Evolutionary conservation across 2,113 vertebrate genomes (phyloP).

Genomic region (Spilogale gracilis): DNA sequence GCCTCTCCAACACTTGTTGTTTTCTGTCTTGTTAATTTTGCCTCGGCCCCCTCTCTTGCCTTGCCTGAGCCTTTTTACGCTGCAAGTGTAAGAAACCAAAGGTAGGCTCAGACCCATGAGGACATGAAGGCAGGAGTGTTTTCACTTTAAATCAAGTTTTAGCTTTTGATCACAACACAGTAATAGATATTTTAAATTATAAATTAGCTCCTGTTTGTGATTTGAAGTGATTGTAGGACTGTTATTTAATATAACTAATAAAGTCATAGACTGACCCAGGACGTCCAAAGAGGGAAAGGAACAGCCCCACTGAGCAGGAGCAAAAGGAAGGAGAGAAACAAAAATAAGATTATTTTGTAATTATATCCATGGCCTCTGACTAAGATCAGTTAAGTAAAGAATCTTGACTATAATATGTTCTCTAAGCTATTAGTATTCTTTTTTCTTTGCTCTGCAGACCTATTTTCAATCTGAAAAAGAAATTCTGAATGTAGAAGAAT

Average conservation of each 20-base stretch:
- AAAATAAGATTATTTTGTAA: slow-evolving; percentile 44
- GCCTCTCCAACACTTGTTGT: no score
- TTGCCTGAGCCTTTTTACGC: background rate
- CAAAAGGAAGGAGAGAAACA: slow-evolving; percentile 2
- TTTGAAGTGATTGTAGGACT: background rate
- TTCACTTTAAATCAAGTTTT: background rate
- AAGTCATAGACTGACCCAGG: background rate
- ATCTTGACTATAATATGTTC: background rate
- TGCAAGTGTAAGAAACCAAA: background rate
- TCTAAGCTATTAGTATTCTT: background rate
- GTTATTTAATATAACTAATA: background rate
- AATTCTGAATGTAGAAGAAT: slow-evolving; percentile 1
- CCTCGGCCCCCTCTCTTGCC: background rate
- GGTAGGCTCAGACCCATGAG: background rate
- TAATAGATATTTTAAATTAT: slow-evolving; percentile 22
- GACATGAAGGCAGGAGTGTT: background rate
- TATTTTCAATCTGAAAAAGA: slow-evolving; percentile 8
- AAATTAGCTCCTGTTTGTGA: background rate
- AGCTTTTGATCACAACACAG: background rate
- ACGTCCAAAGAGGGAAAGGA: background rate
- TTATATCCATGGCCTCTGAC: background rate
- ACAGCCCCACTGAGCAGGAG: background rate
- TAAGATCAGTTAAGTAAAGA: background rate
- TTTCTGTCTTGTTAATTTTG: no score
- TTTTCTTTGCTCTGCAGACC: background rate